Base-by-base conservation (phyloP, 2,113 vertebrate species). In the Solenodon paradoxus region DNA sequence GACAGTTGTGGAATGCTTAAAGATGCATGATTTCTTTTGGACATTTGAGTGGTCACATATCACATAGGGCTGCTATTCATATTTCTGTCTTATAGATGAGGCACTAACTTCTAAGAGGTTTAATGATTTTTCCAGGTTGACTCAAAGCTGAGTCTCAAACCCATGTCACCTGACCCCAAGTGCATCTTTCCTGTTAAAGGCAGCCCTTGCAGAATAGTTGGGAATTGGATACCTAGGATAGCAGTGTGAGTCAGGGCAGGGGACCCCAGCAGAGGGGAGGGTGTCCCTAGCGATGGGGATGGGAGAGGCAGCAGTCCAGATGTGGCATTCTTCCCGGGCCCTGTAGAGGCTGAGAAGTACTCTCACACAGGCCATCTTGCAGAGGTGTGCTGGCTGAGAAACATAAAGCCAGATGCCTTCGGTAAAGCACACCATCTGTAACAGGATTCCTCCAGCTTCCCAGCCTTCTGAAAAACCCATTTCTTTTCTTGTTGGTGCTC, bases 391-490 rank as follows among this genome's bases (percentile, higher is more conserved):
- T 12, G 38, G 38, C 66, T 5, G 10, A 26, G 24, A 82, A 92
- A 63, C 16, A 30, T 63, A 92, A 96, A 95, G 85, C 68, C 94
- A 95, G 75, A 96, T 95, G 92, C 82, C 0, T 5, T 8, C 40
- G 47, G 55, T 68, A 75, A 92, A 49, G 10, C 40, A 35, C 1
- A 16, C 87, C 22, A 42, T 83, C 92, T 90, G 40, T 88, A 78
- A 75, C 38, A 71, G 86, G 82, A 63, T 72, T 88, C 82, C 75
- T 87, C 82, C 12, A 5, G 61, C 64, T 96, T 81, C 89, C 82
- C 55, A 80, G 90, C 51, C 83, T 80, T 82, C 95, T 96, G 96
- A 61, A 96, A 95, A 96, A 92, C 82, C 17, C 89, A 93, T 94
- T 92, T 91, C 95, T 94, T 77, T 90, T 75, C 74, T 75, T 9